Conservation (phyloP, 1,140 invertebrate species). For the Hylyphantes graminicola region DNA sequence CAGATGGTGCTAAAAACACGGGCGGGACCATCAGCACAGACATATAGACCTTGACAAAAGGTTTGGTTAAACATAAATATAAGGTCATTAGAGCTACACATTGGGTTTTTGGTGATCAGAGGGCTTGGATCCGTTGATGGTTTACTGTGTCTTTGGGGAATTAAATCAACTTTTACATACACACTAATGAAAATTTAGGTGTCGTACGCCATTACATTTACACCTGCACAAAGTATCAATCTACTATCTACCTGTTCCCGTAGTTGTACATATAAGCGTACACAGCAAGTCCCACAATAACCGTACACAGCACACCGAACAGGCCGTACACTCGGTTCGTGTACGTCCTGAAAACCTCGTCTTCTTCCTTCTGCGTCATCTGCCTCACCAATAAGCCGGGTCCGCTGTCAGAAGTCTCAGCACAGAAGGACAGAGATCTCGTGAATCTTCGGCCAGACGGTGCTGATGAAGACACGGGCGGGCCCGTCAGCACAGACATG, state of each 20-base stretch:
- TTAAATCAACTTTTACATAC: too few relatives aligned
- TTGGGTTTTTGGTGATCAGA: too few relatives aligned
- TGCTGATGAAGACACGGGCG: not conserved
- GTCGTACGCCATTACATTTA: too few relatives aligned
- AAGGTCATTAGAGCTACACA: too few relatives aligned
- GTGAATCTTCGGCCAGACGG: slow-evolving; percentile 4
- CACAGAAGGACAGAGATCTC: slow-evolving; percentile 41
- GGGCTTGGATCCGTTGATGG: too few relatives aligned
- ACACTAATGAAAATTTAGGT: too few relatives aligned
- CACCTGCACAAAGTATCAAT: too few relatives aligned
- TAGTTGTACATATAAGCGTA: slow-evolving; percentile 50
- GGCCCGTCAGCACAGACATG: slow-evolving; percentile 41
- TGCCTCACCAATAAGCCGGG: not conserved
- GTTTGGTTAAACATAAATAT: too few relatives aligned
- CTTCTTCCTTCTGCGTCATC: slow-evolving; percentile 45
- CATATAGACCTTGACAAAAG: too few relatives aligned
- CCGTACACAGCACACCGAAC: slow-evolving; percentile 23
- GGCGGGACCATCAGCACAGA: too few relatives aligned
- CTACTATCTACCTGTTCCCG: slow-evolving; percentile 4
- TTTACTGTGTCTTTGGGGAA: too few relatives aligned
- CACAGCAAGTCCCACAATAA: slow-evolving; percentile 30
- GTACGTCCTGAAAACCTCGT: slow-evolving; percentile 38
- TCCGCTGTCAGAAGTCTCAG: not conserved
- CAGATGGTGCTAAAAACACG: too few relatives aligned
- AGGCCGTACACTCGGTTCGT: slow-evolving; percentile 29